Conservation (phyloP, 2,113 vertebrate species). For the Coturnix japonica region DNA sequence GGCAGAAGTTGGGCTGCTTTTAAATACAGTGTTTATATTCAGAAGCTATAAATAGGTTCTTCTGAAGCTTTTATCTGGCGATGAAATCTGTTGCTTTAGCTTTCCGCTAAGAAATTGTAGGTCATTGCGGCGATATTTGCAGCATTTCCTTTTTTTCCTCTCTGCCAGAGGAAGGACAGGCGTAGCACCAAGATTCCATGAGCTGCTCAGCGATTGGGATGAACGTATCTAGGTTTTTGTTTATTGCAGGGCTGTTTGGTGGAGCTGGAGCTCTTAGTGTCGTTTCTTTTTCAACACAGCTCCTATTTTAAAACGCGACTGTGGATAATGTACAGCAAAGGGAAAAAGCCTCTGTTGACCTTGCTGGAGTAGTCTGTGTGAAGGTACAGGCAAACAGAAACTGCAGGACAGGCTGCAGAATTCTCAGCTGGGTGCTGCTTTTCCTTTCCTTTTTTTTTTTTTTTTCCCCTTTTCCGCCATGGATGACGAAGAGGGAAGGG, state of each 20-base stretch:
- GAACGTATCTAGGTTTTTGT: not conserved
- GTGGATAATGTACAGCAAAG: not conserved
- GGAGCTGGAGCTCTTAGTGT: not conserved
- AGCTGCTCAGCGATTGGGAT: not conserved
- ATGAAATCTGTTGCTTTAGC: conserved; percentile 56
- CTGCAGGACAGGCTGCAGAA: conserved; percentile 42
- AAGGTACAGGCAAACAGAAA: conserved; percentile 46
- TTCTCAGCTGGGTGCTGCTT: not conserved
- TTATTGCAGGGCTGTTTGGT: not conserved
- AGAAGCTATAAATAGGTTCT: conserved; percentile 27
- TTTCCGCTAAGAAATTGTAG: conserved; percentile 40
- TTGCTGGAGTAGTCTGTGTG: conserved; percentile 39
- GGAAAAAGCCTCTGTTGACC: conserved; percentile 43
- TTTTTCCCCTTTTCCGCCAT: not conserved
- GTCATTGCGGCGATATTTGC: not conserved
- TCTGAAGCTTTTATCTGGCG: conserved; percentile 12
- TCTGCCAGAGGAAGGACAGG: not conserved
- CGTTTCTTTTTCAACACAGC: not conserved
- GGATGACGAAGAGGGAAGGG: conserved; percentile 61
- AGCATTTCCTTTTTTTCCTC: conserved; percentile 17
- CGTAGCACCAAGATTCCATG: conserved; percentile 22
- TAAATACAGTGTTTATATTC: not conserved
- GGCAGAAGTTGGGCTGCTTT: not conserved
- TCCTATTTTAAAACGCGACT: not conserved
- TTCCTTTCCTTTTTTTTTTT: no score